Base-by-base conservation (phyloP, 2,888 invertebrate genomes). In the Ommatoiulus sabulosus region DNA sequence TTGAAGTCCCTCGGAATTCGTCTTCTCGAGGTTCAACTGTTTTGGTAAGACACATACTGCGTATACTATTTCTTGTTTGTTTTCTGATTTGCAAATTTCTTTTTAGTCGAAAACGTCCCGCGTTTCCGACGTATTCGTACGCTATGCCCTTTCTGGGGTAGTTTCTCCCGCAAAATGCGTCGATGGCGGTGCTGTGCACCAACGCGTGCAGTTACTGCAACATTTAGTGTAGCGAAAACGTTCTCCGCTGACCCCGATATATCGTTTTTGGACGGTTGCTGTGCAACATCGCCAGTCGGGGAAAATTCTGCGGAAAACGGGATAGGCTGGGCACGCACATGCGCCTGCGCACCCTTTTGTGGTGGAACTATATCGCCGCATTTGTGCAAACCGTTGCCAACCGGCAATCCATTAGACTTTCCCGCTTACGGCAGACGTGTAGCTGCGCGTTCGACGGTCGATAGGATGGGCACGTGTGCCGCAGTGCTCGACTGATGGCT, bases 381-480 rank as follows among this genome's bases (percentile, higher is more conserved):
- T 7, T 72, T 72, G 10, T 24, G 72, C 72, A 72, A 72, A 72
- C 63, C 63, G 63, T 63, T 63, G 63, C 63, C 63, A 63, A 72
- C 72, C 8, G 10, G 0, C 72, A 24, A 24, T 24, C 24, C 72
- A 72, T 24, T 72, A 24, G 24, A 24, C 24, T 72, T 6, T 3
- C 72, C 3, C 8, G 72, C n/a, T 72, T 72, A n/a, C 72, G 8
- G 24, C 72, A 72, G 24, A 8, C 24, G 8, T 0, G 72, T 24
- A 24, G 35, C 24, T 2, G 24, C 20, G 72, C n/a, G 20, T 24
- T 24, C 24, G 72, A 72, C 72, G 72, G 24, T 72, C 72, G 72
- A 72, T 72, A 72, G 72, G 72, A 72, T 24, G 72, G 72, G 72
- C 72, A 72, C 72, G 72, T 72, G 72, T 24, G 72, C 72, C 72